Conservation (phyloP, 1,140 invertebrate genomes). For the Pseudobourletiella spinata region DNA sequence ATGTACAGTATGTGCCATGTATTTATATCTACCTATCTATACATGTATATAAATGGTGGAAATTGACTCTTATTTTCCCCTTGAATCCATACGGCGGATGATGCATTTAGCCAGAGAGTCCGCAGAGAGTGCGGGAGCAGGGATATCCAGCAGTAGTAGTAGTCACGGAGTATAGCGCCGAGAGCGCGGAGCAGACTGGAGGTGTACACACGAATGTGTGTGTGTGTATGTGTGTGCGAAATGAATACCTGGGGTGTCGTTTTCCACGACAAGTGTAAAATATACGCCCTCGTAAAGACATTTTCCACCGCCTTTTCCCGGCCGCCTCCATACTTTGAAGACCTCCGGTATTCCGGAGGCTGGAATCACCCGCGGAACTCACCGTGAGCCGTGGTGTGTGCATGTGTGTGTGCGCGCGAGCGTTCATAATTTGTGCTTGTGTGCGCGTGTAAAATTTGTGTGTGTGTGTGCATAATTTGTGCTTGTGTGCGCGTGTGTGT, state of each 20-base stretch:
- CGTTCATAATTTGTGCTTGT: neutral
- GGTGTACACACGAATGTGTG: neutral
- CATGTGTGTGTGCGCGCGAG: neutral
- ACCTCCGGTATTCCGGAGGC: too few species aligned
- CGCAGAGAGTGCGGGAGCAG: neutral
- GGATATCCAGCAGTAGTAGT: too few species aligned
- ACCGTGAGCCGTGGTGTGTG: too few species aligned
- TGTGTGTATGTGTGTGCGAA: too few species aligned
- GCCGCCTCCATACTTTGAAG: too few species aligned
- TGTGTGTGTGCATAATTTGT: neutral
- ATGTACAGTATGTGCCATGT: too few species aligned
- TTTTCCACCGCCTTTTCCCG: neutral
- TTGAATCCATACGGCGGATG: neutral
- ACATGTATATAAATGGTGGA: neutral
- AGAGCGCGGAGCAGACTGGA: neutral
- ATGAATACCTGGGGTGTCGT: conserved; percentile 1
- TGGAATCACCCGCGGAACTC: too few species aligned
- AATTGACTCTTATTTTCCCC: conserved; percentile 7
- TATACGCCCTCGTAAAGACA: conserved; percentile 4
- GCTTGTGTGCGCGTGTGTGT: neutral
- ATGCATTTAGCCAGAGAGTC: neutral
- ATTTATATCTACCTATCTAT: too few species aligned
- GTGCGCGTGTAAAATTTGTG: too few species aligned
- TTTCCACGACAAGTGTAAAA: neutral
- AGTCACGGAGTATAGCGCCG: too few species aligned